phyloP scores from a whole-genome alignment of 2,888 invertebrate species.

The Nezara viridula region DNA sequence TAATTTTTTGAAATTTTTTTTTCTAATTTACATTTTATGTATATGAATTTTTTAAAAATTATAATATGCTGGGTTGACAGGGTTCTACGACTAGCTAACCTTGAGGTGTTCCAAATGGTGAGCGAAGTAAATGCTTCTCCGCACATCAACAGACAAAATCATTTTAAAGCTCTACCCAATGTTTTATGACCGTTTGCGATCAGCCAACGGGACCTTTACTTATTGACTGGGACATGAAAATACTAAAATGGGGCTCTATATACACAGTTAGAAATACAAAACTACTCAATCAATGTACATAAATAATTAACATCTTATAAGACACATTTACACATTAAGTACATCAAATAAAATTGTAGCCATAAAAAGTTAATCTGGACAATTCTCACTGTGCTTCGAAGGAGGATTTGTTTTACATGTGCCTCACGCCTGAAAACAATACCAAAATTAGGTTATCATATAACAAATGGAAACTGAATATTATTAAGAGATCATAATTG shows the following conservation, averaged over 20 bases:
- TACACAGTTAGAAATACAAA: conserved; percentile 31
- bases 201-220: conserved; percentile 45
- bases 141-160: conserved; percentile 49
- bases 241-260: not conserved
- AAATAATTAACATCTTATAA: conserved; percentile 37
- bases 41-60: not conserved
- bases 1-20: not conserved
- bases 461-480: not conserved
- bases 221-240: conserved; percentile 51
- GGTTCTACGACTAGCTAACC: conserved; percentile 26
- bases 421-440: conserved; percentile 51
- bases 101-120: conserved; percentile 50
- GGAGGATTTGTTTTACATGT: conserved; percentile 44
- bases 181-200: conserved; percentile 45
- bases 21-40: not conserved
- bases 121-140: not conserved
- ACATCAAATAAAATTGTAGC: conserved; percentile 14
- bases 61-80: conserved; percentile 15
- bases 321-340: conserved; percentile 43
- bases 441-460: not conserved
- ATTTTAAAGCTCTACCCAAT: conserved; percentile 60
- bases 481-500: too few species aligned
- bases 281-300: conserved; percentile 38
- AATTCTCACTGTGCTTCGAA: conserved; percentile 6
- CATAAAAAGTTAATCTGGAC: conserved; percentile 17